Evolutionary conservation across 2,888 invertebrate genomes (phyloP), one percentile per base, ranked within the genome.

Genomic region (Homarus gammarus): DNA sequence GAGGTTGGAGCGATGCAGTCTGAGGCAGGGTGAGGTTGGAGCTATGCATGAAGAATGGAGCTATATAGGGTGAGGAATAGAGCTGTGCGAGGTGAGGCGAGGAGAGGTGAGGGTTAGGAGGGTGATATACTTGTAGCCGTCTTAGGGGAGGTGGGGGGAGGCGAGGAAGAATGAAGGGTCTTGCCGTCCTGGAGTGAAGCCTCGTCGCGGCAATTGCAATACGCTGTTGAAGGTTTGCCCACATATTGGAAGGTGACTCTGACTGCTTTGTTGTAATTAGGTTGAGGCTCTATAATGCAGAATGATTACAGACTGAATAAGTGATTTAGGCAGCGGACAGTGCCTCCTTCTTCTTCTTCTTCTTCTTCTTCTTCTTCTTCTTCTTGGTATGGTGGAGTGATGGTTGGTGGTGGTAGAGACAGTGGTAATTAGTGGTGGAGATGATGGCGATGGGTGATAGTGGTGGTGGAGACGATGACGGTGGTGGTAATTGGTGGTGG

Each of bases 141-240:
- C 78, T 78, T 78, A 22, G 44, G n/a, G 68, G 27, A 77, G 49
- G 15, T 77, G 73, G n/a, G n/a, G n/a, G n/a, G n/a, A n/a, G n/a
- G n/a, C n/a, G n/a, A 12, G 56, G 33, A 33, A 22, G n/a, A n/a
- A n/a, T n/a, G n/a, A n/a, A n/a, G n/a, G 31, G 79, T 56, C 79
- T 79, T 79, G 79, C 33, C 61, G 61, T 40, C 83, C 72, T 36
- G 33, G 6, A 18, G 2, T n/a, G 83, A 83, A 83, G 83, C 72
- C 83, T 44, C 5, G 40, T 33, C 33, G 49, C 83, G n/a, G 83
- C 49, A 49, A 83, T 83, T 83, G 82, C 83, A n/a, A 83, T 51
- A 72, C 83, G 72, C 40, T 49, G 83, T 83, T 83, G 83, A 83
- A 31, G 83, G 83, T 70, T 68, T 81, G 81, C 81, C 64, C 36